Base-by-base conservation (phyloP, 1,140 invertebrate species). In the Sycophaga agraensis region DNA sequence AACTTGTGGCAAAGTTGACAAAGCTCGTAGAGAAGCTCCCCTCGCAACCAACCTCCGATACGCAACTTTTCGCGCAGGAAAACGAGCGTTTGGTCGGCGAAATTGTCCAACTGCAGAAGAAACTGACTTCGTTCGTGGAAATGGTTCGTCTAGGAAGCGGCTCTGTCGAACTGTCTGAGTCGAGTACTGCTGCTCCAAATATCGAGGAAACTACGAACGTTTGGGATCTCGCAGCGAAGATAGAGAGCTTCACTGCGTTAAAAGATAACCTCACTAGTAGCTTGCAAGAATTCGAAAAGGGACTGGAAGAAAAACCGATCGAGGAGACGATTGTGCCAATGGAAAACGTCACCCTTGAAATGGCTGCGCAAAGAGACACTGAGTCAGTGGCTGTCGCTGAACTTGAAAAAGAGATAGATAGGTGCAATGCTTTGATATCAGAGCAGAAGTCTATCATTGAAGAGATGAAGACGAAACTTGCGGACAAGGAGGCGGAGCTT, bases 1-100 rank as follows among this genome's bases (percentile, higher is more conserved):
- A 80, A 21, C 75, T 89, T 19, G 75, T 79, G 60, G 68, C 76
- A 28, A 84, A 83, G 68, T 70, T 87, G 21, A 82, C 83, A 5
- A 76, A 83, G 66, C 71, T 79, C 0, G 75, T 78, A 48, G 75
- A 77, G 16, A 72, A 72, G 43, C 55, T 76, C 1, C 64, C 54
- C 9, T 53, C 69, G 0, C 56, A 70, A 61, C 45, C 66, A 68
- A 68, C 70, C 40, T 73, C 84, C 62, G 62, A 85, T 21, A 78
- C 82, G 50, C 74, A 80, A 54, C 73, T 75, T 49, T 58, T 84
- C 0, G 59, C 74, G 22, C 68, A 69, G 31, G 79, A 81, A 57
- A 82, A 83, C 50, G 73, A 74, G 34, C 65, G 73, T 46, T 39
- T 78, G 4, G 54, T 63, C 6, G 39, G 40, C 59, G 43, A 76